These are phyloP conservation scores for Ctenoplectra terminalis DNA, from an alignment of 1,140 invertebrate species.

Conservation along the genomic window DNA sequence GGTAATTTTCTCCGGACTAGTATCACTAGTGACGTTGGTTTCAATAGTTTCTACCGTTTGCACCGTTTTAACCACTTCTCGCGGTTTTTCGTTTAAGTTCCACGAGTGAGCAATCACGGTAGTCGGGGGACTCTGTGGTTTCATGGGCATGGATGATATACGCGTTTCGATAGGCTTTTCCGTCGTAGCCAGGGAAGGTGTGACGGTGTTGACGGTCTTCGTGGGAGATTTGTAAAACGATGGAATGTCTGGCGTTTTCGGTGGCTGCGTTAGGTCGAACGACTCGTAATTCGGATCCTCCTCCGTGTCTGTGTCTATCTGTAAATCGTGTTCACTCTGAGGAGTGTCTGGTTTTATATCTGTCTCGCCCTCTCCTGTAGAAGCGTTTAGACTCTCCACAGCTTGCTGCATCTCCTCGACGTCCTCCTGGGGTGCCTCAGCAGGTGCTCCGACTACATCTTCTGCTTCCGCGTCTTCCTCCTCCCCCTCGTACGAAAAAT, in stretches of 20 bases:
- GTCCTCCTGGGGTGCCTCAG: conserved; percentile 86
- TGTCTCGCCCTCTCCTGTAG: conserved; percentile 84
- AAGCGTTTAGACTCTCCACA: conserved; percentile 88
- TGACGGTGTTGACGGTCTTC: conserved; percentile 66
- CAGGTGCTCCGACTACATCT: conserved; percentile 75
- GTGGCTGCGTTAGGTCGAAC: conserved; percentile 80
- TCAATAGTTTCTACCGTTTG: conserved; percentile 45
- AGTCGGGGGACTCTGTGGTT: conserved; percentile 68
- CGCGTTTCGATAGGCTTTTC: conserved; percentile 76
- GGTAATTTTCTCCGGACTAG: conserved; percentile 48
- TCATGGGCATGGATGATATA: conserved; percentile 50
- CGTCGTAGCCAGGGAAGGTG: conserved; percentile 51
- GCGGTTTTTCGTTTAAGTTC: conserved; percentile 72
- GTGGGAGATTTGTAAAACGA: conserved; percentile 79
- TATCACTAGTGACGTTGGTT: conserved; percentile 8
- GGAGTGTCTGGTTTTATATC: conserved; percentile 93
- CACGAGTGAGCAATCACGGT: conserved; percentile 79
- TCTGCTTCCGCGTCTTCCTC: conserved; percentile 79
- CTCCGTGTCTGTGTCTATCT: conserved; percentile 94
- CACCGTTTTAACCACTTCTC: conserved; percentile 47
- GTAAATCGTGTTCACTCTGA: conserved; percentile 91
- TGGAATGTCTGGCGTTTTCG: conserved; percentile 81
- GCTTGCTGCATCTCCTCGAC: conserved; percentile 91
- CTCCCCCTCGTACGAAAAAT: conserved; percentile 83
- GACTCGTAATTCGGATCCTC: conserved; percentile 86